Evolutionary conservation across 2,888 invertebrate species (phyloP), one percentile per base, ranked within the genome.

Genomic region (Alentia gelatinosa): DNA sequence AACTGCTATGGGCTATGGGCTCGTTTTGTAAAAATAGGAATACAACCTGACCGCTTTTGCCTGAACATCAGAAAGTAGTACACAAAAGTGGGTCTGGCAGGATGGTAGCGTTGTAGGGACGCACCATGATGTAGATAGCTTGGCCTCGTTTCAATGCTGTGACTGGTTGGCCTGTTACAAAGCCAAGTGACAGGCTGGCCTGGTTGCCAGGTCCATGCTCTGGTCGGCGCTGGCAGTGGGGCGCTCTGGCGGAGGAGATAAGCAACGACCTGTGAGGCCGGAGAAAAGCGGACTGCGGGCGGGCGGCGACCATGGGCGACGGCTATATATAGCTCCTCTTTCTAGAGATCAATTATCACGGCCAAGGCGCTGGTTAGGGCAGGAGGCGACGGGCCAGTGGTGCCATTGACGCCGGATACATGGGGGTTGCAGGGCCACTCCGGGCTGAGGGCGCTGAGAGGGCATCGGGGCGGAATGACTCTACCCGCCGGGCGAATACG

Each of bases 321-420:
- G 39, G 35, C 39, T 35, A 79, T 7, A 79, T 37, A 79, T 79
- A 79, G 79, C 79, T 12, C 37, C 35, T n/a, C n/a, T 39, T 37
- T 79, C 79, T 79, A 3, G 68, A 30, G 37, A 79, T 79, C 79
- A 79, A 79, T 39, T 79, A 39, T 79, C 37, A 79, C 33, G 4
- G 39, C 39, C 9, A 4, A 33, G 74, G n/a, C 7, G 33, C n/a
- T 4, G 74, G 74, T 74, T 74, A 74, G 26, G 74, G 74, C 74
- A 33, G 74, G 19, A 74, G 30, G 74, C 19, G 26, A 33, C 26
- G 12, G 68, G 74, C 74, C n/a, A n/a, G n/a, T n/a, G n/a, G 19
- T n/a, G 56, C 56, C 56, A 3, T 56, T 19, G 56, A 56, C n/a
- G 74, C 19, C 47, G 47, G 47, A 47, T 47, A 47, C 47, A 47